phyloP scores from a whole-genome alignment of 2,888 invertebrate species.

The Phorcus lineatus region DNA sequence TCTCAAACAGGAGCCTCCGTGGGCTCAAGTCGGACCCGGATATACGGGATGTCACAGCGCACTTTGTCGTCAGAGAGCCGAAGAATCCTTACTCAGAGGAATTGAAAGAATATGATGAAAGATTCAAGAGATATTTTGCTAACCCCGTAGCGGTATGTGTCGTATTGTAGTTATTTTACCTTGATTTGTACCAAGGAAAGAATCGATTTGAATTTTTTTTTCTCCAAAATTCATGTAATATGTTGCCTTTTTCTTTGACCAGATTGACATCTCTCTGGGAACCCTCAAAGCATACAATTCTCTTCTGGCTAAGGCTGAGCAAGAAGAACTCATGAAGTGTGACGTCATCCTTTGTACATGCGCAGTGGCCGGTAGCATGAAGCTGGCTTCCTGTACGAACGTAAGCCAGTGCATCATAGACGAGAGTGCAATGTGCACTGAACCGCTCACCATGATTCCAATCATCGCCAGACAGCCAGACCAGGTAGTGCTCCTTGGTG shows the following conservation, averaged over 20 bases:
- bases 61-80: slow-evolving; percentile 49
- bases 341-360: slow-evolving; percentile 62
- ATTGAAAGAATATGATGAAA: slow-evolving; percentile 35
- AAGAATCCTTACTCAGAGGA: slow-evolving; percentile 34
- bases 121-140: slow-evolving; percentile 19
- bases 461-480: slow-evolving; percentile 52
- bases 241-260: too few relatives aligned
- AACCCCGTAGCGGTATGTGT: slow-evolving; percentile 5
- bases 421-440: slow-evolving; percentile 69
- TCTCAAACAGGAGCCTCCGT: slow-evolving; percentile 37
- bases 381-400: not conserved
- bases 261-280: slow-evolving; percentile 31
- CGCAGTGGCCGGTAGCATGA: slow-evolving; percentile 41
- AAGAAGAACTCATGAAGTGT: slow-evolving; percentile 44
- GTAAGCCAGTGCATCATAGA: slow-evolving; percentile 65
- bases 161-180: too few relatives aligned
- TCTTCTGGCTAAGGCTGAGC: slow-evolving; percentile 41
- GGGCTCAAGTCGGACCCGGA: slow-evolving; percentile 33
- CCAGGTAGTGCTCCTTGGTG: slow-evolving; percentile 68
- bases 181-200: too few relatives aligned
- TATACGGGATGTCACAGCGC: slow-evolving; percentile 45
- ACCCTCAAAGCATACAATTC: slow-evolving; percentile 42
- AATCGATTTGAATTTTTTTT: too few relatives aligned
- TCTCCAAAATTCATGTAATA: too few relatives aligned
- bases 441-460: slow-evolving; percentile 65